These are phyloP conservation scores for Sphaeramia orbicularis DNA, from an alignment of 2,797 vertebrate species.

Conservation along the genomic window DNA sequence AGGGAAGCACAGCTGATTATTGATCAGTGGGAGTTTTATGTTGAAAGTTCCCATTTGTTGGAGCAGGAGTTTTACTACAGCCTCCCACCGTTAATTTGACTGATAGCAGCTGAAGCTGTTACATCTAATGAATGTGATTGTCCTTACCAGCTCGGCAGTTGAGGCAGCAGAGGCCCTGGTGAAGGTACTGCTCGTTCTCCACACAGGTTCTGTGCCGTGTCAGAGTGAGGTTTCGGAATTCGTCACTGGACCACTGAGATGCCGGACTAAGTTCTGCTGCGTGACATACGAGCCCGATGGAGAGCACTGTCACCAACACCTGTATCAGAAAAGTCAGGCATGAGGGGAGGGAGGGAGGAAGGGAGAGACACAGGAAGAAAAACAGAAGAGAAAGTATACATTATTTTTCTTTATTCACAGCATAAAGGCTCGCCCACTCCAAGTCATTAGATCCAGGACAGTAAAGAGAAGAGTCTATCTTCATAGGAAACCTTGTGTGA, in stretches of 20 bases:
- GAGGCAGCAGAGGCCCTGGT: slow-evolving; percentile 82
- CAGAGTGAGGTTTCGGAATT: slow-evolving; percentile 68
- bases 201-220: slow-evolving; percentile 64
- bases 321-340: slow-evolving; percentile 25
- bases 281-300: slow-evolving; percentile 43
- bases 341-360: neutral
- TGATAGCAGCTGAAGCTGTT: neutral
- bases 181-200: slow-evolving; percentile 83
- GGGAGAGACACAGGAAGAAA: slow-evolving; percentile 1
- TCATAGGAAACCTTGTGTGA: slow-evolving; percentile 82
- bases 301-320: slow-evolving; percentile 57
- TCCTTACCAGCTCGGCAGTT: slow-evolving; percentile 86
- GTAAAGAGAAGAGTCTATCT: slow-evolving; percentile 71
- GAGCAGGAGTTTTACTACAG: neutral
- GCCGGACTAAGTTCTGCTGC: slow-evolving; percentile 66
- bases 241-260: slow-evolving; percentile 64
- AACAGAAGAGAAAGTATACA: neutral
- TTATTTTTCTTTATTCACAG: slow-evolving; percentile 23
- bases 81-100: neutral
- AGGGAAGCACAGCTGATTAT: neutral
- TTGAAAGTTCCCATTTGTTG: neutral
- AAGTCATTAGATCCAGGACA: slow-evolving; percentile 39
- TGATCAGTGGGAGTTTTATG: neutral
- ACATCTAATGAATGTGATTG: neutral
- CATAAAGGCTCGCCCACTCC: slow-evolving; percentile 23